Conservation (phyloP, 2,797 vertebrate species). For the Neopelma chrysocephalum region DNA sequence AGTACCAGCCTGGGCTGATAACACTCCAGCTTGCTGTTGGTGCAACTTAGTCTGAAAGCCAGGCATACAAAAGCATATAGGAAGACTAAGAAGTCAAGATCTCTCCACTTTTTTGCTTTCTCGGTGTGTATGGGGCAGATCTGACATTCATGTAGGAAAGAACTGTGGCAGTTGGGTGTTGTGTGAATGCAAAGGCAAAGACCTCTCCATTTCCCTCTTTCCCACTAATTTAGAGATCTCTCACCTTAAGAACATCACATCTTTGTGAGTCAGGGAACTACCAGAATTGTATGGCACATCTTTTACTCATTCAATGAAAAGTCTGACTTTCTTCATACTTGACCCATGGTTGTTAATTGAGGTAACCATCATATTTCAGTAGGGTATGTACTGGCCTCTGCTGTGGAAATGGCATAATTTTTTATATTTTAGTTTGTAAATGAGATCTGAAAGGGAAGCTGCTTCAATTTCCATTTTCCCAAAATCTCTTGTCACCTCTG, state of each 20-base stretch:
- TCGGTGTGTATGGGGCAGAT: background rate
- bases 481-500: background rate
- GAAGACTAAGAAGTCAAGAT: background rate
- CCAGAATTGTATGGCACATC: background rate
- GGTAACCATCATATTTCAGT: background rate
- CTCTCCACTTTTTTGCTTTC: background rate
- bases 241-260: background rate
- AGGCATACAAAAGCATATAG: background rate
- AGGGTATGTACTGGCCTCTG: background rate
- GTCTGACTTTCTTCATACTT: background rate
- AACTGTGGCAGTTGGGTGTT: rapidly evolving
- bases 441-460: background rate
- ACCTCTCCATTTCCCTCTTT: background rate
- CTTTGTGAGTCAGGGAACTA: background rate
- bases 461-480: background rate
- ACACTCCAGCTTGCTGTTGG: conserved; percentile 6
- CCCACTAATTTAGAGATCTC: background rate
- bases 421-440: background rate
- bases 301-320: background rate
- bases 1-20: conserved; percentile 39
- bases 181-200: background rate
- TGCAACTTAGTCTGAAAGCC: background rate
- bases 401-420: background rate
- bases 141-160: background rate
- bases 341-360: background rate